Percentiles rank a stretch among this genome's conserved stretches.
These are phyloP conservation scores for Melanotaenia pygmaea DNA, from an alignment of 2,797 vertebrate genomes.

Conservation along the genomic window DNA sequence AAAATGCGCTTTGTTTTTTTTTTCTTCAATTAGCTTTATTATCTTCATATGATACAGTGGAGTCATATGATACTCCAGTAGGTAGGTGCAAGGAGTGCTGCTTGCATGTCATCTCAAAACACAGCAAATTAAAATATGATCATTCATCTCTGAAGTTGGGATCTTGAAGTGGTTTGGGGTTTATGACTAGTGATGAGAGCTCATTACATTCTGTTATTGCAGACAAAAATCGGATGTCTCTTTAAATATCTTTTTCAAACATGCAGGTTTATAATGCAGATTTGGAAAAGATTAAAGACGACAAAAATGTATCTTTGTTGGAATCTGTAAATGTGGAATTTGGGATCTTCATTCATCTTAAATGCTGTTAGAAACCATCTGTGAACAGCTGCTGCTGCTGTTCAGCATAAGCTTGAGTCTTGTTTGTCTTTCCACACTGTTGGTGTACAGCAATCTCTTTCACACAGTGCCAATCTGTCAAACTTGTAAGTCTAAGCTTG, in stretches of 20 bases:
- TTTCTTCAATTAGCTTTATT: conserved; percentile 82
- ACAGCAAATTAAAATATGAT: conserved; percentile 32
- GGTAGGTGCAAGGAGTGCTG: conserved; percentile 81
- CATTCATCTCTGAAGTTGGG: conserved; percentile 6
- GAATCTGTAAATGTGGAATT: conserved; percentile 24
- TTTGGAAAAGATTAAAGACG: conserved; percentile 24
- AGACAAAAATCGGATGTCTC: conserved; percentile 5
- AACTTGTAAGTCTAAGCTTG: conserved; percentile 18
- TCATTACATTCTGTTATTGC: conserved; percentile 1
- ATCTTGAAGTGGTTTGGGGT: conserved; percentile 30
- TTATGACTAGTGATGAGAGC: background rate
- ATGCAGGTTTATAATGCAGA: conserved; percentile 29
- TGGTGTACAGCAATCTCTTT: conserved; percentile 32
- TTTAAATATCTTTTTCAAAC: conserved; percentile 7
- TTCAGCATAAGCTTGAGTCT: conserved; percentile 37
- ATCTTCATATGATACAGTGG: conserved; percentile 77
- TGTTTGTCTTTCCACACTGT: conserved; percentile 32
- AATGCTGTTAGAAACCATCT: conserved; percentile 30
- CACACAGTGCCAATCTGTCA: conserved; percentile 24
- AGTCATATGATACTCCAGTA: conserved; percentile 81
- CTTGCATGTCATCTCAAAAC: conserved; percentile 53
- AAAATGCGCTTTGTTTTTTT: conserved; percentile 50
- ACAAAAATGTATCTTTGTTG: background rate
- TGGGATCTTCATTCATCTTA: conserved; percentile 25
- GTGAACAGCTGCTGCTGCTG: conserved; percentile 39